These are phyloP conservation scores for Gerris buenoi DNA, from an alignment of 1,140 invertebrate genomes.

Conservation along the genomic window DNA sequence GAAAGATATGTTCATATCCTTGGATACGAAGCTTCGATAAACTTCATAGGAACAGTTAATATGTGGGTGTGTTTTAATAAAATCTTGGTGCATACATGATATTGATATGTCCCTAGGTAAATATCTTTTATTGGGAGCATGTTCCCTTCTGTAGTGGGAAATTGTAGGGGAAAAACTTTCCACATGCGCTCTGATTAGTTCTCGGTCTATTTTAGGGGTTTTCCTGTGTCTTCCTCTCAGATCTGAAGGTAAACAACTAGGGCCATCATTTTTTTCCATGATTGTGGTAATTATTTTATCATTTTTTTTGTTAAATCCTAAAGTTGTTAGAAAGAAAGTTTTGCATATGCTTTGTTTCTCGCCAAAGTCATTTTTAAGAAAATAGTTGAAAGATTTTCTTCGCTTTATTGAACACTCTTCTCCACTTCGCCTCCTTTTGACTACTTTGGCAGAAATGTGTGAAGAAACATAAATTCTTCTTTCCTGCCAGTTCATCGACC, in stretches of 20 bases:
- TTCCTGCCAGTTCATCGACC: no score
- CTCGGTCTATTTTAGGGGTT: slow-evolving; percentile 3
- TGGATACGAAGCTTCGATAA: slow-evolving; percentile 10
- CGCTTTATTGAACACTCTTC: no score
- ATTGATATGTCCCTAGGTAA: slow-evolving; percentile 17
- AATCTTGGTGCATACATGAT: slow-evolving; percentile 18
- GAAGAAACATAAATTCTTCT: no score
- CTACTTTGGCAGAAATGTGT: no score
- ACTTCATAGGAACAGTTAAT: slow-evolving; percentile 16
- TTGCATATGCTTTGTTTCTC: no score
- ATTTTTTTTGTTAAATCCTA: no score
- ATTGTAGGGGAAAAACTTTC: slow-evolving; percentile 16
- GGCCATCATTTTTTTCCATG: background rate
- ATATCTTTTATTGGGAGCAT: slow-evolving; percentile 17
- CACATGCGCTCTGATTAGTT: slow-evolving; percentile 14
- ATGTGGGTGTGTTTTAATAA: slow-evolving; percentile 13
- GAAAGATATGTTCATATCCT: slow-evolving; percentile 16
- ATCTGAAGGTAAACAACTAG: slow-evolving; percentile 2
- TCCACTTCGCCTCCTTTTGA: no score
- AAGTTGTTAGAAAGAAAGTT: no score
- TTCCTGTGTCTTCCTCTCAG: slow-evolving; percentile 4
- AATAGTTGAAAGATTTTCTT: no score
- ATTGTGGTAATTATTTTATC: no score
- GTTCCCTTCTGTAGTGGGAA: slow-evolving; percentile 19
- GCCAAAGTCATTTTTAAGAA: no score